Conservation (phyloP, 1,140 invertebrate genomes). For the Myzus persicae region DNA sequence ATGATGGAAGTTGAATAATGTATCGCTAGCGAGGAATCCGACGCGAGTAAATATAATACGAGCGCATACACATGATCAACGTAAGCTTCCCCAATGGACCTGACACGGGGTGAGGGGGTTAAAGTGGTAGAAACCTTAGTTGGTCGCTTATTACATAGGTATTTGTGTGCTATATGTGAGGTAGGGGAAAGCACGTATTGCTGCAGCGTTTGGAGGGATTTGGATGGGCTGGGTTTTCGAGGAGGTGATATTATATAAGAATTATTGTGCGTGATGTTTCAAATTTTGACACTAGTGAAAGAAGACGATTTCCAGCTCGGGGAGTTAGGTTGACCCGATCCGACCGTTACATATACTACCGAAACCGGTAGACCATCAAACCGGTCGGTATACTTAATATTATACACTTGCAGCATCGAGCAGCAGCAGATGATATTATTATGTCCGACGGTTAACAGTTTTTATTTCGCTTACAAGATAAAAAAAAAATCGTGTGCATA, state of each 20-base stretch:
- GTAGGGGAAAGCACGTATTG: not conserved
- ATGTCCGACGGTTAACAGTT: not conserved
- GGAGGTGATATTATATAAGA: not conserved
- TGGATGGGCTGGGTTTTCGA: not conserved
- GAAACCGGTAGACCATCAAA: not conserved
- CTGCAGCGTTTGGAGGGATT: not conserved
- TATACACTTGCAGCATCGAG: not conserved
- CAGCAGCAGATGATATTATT: not conserved
- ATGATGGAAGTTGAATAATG: conserved; percentile 40
- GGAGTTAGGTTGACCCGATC: not conserved
- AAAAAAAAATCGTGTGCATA: not conserved
- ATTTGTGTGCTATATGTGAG: not conserved
- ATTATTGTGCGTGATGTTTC: not conserved
- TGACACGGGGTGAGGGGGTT: not conserved
- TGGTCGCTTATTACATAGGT: not conserved
- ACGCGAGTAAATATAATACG: not conserved
- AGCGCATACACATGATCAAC: not conserved
- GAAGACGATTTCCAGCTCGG: not conserved
- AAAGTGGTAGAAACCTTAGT: not conserved
- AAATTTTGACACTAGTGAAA: not conserved
- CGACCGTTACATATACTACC: not conserved
- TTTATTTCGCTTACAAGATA: not conserved
- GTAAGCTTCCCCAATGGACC: not conserved
- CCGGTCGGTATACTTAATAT: not conserved
- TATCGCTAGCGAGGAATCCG: not conserved